Percentiles rank a stretch among this genome's conserved stretches.
These are phyloP conservation scores for Equus przewalskii DNA, from an alignment of 2,113 vertebrate genomes.

Conservation along the genomic window DNA sequence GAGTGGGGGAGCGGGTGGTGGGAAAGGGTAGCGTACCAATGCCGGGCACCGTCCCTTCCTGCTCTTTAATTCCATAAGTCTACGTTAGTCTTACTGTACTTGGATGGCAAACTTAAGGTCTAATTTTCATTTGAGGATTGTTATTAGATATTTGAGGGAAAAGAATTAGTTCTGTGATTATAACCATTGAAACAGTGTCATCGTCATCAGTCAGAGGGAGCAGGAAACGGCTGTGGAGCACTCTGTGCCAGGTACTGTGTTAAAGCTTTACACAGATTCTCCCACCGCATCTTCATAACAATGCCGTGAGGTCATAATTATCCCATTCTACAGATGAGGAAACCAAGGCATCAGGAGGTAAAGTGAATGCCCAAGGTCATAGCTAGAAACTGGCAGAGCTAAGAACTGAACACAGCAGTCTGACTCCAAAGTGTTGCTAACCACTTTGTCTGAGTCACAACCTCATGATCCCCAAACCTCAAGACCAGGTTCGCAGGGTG, in stretches of 20 bases:
- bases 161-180: not conserved
- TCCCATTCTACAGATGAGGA: not conserved
- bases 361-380: not conserved
- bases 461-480: not conserved
- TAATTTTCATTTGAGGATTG: constrained; percentile 17
- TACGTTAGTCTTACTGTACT: not conserved
- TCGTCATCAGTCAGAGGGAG: rapidly evolving
- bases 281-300: not conserved
- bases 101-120: not conserved
- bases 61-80: not conserved
- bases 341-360: not conserved
- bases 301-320: not conserved
- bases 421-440: not conserved
- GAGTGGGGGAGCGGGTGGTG: not conserved
- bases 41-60: not conserved
- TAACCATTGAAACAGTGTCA: rapidly evolving
- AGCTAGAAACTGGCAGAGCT: not conserved
- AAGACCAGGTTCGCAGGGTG: not conserved
- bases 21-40: not conserved
- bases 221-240: not conserved
- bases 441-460: not conserved
- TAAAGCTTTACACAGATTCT: not conserved
- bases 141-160: not conserved
- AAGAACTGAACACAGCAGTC: not conserved
- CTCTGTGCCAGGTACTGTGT: not conserved